Evolutionary conservation across 2,888 invertebrate species (phyloP).

Genomic region (Limnephilus rhombicus): DNA sequence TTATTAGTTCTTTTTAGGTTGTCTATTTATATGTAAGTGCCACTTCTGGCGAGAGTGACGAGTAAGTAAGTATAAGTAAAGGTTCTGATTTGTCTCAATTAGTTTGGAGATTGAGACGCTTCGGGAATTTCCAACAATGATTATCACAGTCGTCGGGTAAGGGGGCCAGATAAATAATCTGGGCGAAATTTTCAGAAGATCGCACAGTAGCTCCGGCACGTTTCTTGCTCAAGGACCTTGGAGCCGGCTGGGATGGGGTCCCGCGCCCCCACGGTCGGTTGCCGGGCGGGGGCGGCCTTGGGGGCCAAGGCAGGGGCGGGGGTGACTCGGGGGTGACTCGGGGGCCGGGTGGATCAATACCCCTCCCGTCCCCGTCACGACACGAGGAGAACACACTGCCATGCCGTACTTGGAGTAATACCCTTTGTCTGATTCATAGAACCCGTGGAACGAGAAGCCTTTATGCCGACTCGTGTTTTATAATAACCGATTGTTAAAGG

Average conservation of each 20-base stretch:
- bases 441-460: slow-evolving; percentile 16
- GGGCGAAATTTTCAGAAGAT: slow-evolving; percentile 6
- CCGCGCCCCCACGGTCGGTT: neutral
- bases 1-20: neutral
- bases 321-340: neutral
- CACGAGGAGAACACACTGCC: neutral
- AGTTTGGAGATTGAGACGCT: neutral
- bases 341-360: slow-evolving; percentile 46
- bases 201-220: slow-evolving; percentile 31
- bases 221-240: slow-evolving; percentile 18
- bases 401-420: neutral
- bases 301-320: neutral
- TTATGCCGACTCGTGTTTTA: neutral
- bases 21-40: neutral
- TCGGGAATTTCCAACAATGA: neutral
- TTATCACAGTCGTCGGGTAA: neutral
- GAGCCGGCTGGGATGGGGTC: slow-evolving; percentile 9
- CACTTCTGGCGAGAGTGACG: neutral
- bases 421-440: slow-evolving; percentile 33
- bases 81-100: neutral
- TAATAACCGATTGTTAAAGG: neutral
- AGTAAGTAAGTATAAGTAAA: neutral
- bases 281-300: slow-evolving; percentile 13
- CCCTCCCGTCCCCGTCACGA: slow-evolving; percentile 34
- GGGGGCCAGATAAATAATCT: slow-evolving; percentile 4